Base-by-base conservation (phyloP, 2,888 invertebrate genomes). In the Leptinotarsa juncta region DNA sequence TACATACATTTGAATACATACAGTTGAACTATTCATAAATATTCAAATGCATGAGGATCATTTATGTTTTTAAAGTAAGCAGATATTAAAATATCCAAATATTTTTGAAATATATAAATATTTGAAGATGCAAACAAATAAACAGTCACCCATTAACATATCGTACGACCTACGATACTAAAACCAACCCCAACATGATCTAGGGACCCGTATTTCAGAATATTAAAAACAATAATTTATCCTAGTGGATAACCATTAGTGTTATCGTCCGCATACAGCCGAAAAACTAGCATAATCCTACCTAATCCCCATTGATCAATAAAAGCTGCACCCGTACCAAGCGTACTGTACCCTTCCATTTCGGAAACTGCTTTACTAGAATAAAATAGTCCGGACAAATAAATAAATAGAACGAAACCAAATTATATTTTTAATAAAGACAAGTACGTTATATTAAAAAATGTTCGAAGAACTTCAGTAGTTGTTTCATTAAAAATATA, bases 271-370 rank as follows among this genome's bases (percentile, higher is more conserved):
- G 79, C 79, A 81, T 82, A 80, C 83, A 84, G 82, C 82, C 82
- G 81, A 84, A 84, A n/a, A 83, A 83, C 84, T 83, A 84, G 83
- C 82, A 79, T 84, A 84, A 84, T 83, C 83, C 83, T 66, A 80
- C 80, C 80, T 82, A 82, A 83, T 78, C 80, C 81, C 78, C 81
- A 82, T 82, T 83, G 83, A 83, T 84, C 83, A 83, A 84, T 83
- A 82, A 78, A 74, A 73, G 74, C 78, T 78, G 71, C 77, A 80
- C 76, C 78, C 78, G 74, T 50, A 70, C 72, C 66, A 62, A 57
- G 57, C 67, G 62, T 73, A 65, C 66, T 53, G 55, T 68, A 65
- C 69, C 65, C 69, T 67, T 50, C 67, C 65, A 67, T 26, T 66
- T 68, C 10, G 62, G 42, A 26, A 32, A 32, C 62, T 32, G 42